Evolutionary conservation across 2,113 vertebrate species (phyloP).

Genomic region (Rhabdomys dilectus): DNA sequence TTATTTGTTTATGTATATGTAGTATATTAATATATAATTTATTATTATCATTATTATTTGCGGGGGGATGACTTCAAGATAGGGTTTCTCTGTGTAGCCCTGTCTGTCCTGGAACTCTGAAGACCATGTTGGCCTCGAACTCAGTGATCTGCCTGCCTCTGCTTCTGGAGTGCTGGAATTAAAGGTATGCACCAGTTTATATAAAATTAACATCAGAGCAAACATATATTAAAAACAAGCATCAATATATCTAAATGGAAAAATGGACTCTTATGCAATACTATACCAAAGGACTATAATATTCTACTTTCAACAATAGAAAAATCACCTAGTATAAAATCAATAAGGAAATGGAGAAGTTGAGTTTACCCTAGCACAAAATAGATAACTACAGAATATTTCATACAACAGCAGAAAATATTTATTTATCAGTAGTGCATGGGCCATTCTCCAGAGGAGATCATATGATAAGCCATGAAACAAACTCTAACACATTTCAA

Average conservation of each 20-base stretch:
- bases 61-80: no score
- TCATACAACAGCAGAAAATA: neutral
- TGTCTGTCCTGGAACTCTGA: neutral
- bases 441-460: neutral
- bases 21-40: neutral
- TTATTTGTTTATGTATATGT: neutral
- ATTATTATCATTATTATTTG: neutral
- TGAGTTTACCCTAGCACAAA: neutral
- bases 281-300: neutral
- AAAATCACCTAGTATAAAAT: neutral
- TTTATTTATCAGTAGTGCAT: neutral
- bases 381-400: neutral
- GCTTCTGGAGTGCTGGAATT: neutral
- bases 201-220: neutral
- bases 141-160: neutral
- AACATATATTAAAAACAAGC: neutral
- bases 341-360: neutral
- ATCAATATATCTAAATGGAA: neutral
- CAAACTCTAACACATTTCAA: neutral
- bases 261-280: neutral
- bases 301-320: neutral
- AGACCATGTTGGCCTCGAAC: no score
- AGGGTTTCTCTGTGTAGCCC: neutral
- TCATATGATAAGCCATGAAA: neutral
- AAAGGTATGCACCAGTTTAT: neutral